phyloP scores from a whole-genome alignment of 2,888 invertebrate genomes.

The Physocephala rufipes region DNA sequence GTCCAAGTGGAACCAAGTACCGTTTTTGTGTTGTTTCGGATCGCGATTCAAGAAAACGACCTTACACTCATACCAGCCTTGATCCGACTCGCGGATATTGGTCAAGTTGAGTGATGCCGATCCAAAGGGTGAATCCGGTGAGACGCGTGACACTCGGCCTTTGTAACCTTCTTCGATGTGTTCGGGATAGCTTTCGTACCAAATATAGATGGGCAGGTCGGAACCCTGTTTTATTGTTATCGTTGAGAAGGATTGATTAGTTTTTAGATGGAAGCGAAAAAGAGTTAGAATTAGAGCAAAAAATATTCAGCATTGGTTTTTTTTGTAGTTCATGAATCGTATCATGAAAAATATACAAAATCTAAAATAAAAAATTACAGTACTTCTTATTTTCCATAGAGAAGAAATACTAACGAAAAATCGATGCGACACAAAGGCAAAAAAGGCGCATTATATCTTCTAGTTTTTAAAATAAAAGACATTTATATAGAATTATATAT shows the following conservation, averaged over 20 bases:
- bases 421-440: not conserved
- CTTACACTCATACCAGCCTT: constrained; percentile 96
- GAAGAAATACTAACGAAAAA: constrained; percentile 36
- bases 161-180: constrained; percentile 96
- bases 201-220: constrained; percentile 96
- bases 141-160: constrained; percentile 88
- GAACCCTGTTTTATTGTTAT: constrained; percentile 74
- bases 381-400: not conserved
- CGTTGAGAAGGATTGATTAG: not conserved
- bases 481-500: too few species aligned
- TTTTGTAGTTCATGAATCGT: not conserved
- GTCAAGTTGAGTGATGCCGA: constrained; percentile 95
- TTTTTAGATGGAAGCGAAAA: constrained; percentile 34
- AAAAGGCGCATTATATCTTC: not conserved
- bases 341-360: not conserved
- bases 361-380: not conserved
- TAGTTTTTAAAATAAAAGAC: too few species aligned
- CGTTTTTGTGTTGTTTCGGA: constrained; percentile 91
- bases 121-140: constrained; percentile 87
- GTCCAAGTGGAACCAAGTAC: constrained; percentile 98
- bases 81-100: constrained; percentile 90
- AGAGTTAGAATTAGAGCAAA: constrained; percentile 34
- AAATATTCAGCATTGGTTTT: not conserved
- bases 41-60: constrained; percentile 95
- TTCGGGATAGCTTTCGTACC: constrained; percentile 97